A percentile compares a stretch with the other conserved stretches of the same genome.
phyloP scores from a whole-genome alignment of 2,113 vertebrate genomes.

The Plecturocebus donacophilus region DNA sequence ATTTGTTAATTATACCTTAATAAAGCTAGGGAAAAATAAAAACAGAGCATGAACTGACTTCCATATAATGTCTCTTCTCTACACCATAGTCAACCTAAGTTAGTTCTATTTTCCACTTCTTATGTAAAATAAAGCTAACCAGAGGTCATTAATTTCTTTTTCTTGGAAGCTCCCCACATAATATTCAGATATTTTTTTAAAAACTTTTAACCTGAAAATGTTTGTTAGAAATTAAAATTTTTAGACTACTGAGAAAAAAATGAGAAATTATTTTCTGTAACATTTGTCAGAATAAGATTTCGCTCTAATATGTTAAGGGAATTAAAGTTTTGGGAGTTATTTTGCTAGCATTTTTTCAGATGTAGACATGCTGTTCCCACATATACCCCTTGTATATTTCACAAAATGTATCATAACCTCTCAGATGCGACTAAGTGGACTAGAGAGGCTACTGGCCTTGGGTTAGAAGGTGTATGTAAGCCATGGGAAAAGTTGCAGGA shows the following conservation, averaged over 20 bases:
- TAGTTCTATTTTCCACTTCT: slow-evolving; percentile 2
- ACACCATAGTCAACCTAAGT: neutral
- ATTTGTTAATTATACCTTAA: neutral
- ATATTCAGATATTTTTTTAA: neutral
- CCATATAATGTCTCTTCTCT: neutral
- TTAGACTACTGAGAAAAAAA: neutral
- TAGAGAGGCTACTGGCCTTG: neutral
- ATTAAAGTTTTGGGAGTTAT: neutral
- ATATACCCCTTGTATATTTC: neutral
- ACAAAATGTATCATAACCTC: neutral
- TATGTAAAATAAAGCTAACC: slow-evolving; percentile 2
- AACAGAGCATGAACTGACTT: neutral
- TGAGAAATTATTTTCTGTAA: neutral
- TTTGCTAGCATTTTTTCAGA: neutral
- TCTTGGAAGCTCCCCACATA: neutral
- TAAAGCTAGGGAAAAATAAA: neutral
- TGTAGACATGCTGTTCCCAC: neutral
- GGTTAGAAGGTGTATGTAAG: neutral
- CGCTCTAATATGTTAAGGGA: slow-evolving; percentile 13
- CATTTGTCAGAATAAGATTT: slow-evolving; percentile 19
- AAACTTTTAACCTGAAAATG: neutral
- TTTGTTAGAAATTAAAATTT: slow-evolving; percentile 53
- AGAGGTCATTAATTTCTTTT: neutral
- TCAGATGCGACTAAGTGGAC: neutral
- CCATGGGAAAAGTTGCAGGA: neutral